Conservation (phyloP, 2,797 vertebrate species). For the Halcyon chelicuti region DNA sequence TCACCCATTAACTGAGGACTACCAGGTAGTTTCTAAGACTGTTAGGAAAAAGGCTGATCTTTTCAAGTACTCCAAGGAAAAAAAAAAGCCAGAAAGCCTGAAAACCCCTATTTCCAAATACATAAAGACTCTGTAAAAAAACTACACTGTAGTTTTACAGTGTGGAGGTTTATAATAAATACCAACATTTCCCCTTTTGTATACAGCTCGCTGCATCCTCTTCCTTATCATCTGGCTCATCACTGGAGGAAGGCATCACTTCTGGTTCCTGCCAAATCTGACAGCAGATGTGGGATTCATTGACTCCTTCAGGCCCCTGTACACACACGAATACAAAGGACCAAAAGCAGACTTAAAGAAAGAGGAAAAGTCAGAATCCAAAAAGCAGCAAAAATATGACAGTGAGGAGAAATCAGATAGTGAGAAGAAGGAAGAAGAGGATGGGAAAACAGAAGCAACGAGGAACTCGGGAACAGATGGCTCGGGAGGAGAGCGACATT, state of each 20-base stretch:
- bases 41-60: not conserved
- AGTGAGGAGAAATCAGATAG: conserved; percentile 93
- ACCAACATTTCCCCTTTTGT: not conserved
- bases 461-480: conserved; percentile 80
- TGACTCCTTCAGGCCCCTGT: conserved; percentile 97
- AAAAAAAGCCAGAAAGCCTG: not conserved
- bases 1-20: not conserved
- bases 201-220: conserved; percentile 94
- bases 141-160: fast-evolving
- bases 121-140: not conserved
- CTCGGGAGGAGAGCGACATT: conserved; percentile 83
- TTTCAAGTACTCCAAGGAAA: not conserved
- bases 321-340: conserved; percentile 98
- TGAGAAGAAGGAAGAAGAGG: conserved; percentile 90
- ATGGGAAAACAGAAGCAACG: conserved; percentile 75
- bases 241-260: conserved; percentile 97
- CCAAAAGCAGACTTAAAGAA: conserved; percentile 90
- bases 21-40: not conserved
- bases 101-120: not conserved
- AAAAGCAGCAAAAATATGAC: conserved; percentile 90
- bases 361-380: conserved; percentile 84
- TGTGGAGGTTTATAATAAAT: not conserved
- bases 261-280: conserved; percentile 98
- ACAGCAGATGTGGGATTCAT: conserved; percentile 98
- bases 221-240: conserved; percentile 98